Evolutionary conservation across 37 sponge, comb jelly and placozoan species (phyloP), one percentile per base, ranked within the genome.

Genomic region (Beroe ovata): DNA sequence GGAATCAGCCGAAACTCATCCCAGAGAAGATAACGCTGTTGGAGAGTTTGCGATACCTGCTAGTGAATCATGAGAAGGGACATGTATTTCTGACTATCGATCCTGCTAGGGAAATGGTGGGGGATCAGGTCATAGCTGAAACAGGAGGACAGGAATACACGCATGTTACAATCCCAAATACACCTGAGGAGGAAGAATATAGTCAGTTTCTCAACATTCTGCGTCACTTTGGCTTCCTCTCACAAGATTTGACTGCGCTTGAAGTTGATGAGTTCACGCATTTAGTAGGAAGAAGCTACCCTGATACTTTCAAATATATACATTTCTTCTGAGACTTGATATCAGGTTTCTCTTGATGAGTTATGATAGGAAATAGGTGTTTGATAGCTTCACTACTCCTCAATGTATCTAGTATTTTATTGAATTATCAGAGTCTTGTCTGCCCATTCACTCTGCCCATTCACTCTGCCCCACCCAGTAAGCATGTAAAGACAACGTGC

Each of bases 261-360:
- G 38, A 77, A 77, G 84, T 77, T 30, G 25, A 42, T 33, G 84
- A 77, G 41, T 77, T 77, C 23, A 41, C 54, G 2, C 33, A 42
- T 39, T 42, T 77, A 29, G 33, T 35, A n/a, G 84, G 84, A 0
- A 8, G 84, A 23, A 77, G 38, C 29, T 77, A 77, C 33, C 38
- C 28, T 40, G 84, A 77, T 77, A 77, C 84, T 4, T 42, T 26
- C 25, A 77, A 77, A 77, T 77, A 77, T 77, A 54, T 42, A 21
- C 54, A 42, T 77, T 40, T 32, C 33, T 77, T 77, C 26, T 32
- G 33, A 77, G 36, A 20, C 59, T 58, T 58, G 59, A n/a, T n/a
- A n/a, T n/a, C n/a, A n/a, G n/a, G n/a, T n/a, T n/a, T n/a, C n/a
- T n/a, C n/a, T n/a, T n/a, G n/a, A n/a, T n/a, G n/a, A n/a, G n/a